Evolutionary conservation across 1,140 invertebrate genomes (phyloP).

Genomic region (Sinella curviseta): DNA sequence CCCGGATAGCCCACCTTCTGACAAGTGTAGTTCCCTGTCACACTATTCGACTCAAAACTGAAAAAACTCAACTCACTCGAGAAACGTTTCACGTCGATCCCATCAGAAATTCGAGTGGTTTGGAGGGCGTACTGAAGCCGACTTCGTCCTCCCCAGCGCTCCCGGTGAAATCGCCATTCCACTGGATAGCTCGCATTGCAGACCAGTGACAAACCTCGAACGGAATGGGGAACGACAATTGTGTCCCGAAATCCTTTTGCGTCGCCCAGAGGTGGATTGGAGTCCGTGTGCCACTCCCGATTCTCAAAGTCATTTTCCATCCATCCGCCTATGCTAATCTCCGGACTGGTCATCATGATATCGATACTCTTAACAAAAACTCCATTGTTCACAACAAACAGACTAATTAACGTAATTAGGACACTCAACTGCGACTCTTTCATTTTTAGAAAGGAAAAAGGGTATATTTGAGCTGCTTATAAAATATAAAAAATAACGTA

Average conservation of each 20-base stretch:
- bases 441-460: too few species aligned
- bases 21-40: slow-evolving; percentile 41
- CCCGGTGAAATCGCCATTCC: slow-evolving; percentile 40
- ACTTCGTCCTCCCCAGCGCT: not conserved
- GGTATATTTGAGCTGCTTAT: too few species aligned
- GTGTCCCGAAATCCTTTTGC: not conserved
- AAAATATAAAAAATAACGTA: too few species aligned
- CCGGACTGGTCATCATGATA: not conserved
- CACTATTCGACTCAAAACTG: slow-evolving; percentile 17
- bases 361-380: not conserved
- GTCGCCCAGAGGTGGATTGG: not conserved
- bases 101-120: not conserved
- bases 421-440: too few species aligned
- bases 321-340: not conserved
- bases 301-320: slow-evolving; percentile 1
- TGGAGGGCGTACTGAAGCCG: not conserved
- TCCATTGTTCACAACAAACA: not conserved
- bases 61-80: slow-evolving; percentile 17
- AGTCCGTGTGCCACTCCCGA: not conserved
- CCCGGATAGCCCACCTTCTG: not conserved
- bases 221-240: not conserved
- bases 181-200: slow-evolving; percentile 40
- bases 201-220: slow-evolving; percentile 8
- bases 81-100: not conserved
- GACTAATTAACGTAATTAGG: not conserved